These are phyloP conservation scores for Axis porcinus DNA, from an alignment of 2,113 vertebrate species.

Conservation along the genomic window DNA sequence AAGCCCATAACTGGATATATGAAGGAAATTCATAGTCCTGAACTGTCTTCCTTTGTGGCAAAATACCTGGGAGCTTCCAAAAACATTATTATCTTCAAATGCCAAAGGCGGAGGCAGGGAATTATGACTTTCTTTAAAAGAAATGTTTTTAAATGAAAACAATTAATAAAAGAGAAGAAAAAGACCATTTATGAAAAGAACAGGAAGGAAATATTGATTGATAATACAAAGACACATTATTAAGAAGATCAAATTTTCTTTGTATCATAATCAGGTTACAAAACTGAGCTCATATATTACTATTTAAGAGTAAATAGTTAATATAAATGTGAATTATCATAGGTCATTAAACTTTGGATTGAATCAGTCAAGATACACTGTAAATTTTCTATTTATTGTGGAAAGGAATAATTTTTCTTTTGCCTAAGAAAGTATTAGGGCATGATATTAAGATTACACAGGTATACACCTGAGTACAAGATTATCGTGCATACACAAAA, in stretches of 20 bases:
- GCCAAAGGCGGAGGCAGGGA: neutral
- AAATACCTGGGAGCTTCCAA: constrained; percentile 67
- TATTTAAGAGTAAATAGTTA: constrained; percentile 11
- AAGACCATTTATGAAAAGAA: constrained; percentile 35
- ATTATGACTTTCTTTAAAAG: constrained; percentile 32
- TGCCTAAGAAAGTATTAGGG: neutral
- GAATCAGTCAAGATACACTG: neutral
- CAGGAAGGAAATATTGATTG: constrained; percentile 38
- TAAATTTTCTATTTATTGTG: neutral
- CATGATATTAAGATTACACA: neutral
- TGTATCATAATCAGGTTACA: constrained; percentile 3
- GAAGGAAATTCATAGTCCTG: neutral
- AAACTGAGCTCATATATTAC: constrained; percentile 51
- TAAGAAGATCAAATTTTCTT: constrained; percentile 59
- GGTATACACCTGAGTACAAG: neutral
- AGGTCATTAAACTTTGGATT: constrained; percentile 35
- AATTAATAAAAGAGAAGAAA: constrained; percentile 57
- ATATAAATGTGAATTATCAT: constrained; percentile 31
- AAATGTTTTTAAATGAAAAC: constrained; percentile 53
- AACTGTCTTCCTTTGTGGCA: constrained; percentile 41
- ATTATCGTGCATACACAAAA: neutral
- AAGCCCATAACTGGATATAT: constrained; percentile 8
- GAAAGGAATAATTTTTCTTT: neutral
- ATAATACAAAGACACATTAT: constrained; percentile 49
- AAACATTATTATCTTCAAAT: constrained; percentile 41